A percentile compares a stretch with the other conserved stretches of the same genome.
phyloP scores from a whole-genome alignment of 1,140 invertebrate genomes.

The Acromyrmex echinatior region DNA sequence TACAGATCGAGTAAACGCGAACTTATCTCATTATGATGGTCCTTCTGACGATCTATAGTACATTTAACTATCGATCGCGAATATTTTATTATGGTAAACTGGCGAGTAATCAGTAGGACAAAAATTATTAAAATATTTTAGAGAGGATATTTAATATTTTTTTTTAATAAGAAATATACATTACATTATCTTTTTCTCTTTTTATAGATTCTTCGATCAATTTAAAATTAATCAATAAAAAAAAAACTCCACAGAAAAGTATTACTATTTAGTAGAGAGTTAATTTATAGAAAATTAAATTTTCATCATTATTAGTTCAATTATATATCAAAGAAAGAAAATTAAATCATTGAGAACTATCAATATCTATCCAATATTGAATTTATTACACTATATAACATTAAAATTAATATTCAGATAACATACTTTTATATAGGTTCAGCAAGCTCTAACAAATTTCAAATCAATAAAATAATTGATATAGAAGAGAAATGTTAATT shows the following conservation, averaged over 20 bases:
- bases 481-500: no score
- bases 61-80: slow-evolving; percentile 42
- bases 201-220: not conserved
- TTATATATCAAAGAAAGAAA: not conserved
- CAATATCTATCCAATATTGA: not conserved
- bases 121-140: not conserved
- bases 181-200: not conserved
- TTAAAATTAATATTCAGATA: no score
- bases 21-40: slow-evolving; percentile 25
- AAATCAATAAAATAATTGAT: no score
- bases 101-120: not conserved
- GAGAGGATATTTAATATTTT: not conserved
- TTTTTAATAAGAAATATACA: not conserved
- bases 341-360: not conserved
- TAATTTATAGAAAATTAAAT: not conserved
- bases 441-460: no score
- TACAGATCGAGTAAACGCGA: slow-evolving; percentile 11
- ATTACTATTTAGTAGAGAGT: not conserved
- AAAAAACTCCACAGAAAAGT: not conserved
- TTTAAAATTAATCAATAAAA: slow-evolving; percentile 1
- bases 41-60: not conserved
- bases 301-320: not conserved
- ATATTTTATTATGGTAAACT: not conserved
- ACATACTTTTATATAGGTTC: no score
- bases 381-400: not conserved